A percentile compares a stretch with the other conserved stretches of the same genome.
Evolutionary conservation across 2,888 invertebrate species (phyloP).

Genomic region (Drosophila aldrichi): DNA sequence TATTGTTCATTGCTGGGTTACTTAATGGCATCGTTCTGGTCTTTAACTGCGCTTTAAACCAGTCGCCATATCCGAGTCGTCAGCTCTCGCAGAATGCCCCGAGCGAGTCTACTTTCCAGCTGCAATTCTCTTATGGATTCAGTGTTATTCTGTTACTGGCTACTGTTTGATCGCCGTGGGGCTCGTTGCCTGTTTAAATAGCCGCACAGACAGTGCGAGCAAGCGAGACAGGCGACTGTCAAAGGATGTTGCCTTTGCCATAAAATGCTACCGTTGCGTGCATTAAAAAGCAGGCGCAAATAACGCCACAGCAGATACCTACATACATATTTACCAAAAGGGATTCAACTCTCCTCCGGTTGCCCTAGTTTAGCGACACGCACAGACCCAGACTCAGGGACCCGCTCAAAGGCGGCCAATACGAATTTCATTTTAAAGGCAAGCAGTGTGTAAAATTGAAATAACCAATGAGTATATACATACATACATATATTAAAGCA

Average conservation of each 20-base stretch:
- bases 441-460: slow-evolving; percentile 24
- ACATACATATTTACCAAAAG: slow-evolving; percentile 32
- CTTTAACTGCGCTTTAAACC: slow-evolving; percentile 25
- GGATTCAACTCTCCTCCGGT: slow-evolving; percentile 10
- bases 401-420: slow-evolving; percentile 13
- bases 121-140: slow-evolving; percentile 34
- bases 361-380: slow-evolving; percentile 3
- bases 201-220: slow-evolving; percentile 10
- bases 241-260: slow-evolving; percentile 56
- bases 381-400: neutral
- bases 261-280: slow-evolving; percentile 29
- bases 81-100: slow-evolving; percentile 5
- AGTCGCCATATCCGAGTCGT: slow-evolving; percentile 17
- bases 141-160: slow-evolving; percentile 29
- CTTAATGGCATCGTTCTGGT: slow-evolving; percentile 14
- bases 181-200: slow-evolving; percentile 43
- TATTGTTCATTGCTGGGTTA: slow-evolving; percentile 5
- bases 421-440: slow-evolving; percentile 39
- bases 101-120: slow-evolving; percentile 29
- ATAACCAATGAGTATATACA: slow-evolving; percentile 2
- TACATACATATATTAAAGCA: slow-evolving; percentile 22
- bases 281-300: slow-evolving; percentile 37
- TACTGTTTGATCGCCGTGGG: slow-evolving; percentile 34
- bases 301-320: slow-evolving; percentile 30
- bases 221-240: slow-evolving; percentile 16